Evolutionary conservation across 1,140 invertebrate species (phyloP).

Genomic region (Meloidogyne floridensis): DNA sequence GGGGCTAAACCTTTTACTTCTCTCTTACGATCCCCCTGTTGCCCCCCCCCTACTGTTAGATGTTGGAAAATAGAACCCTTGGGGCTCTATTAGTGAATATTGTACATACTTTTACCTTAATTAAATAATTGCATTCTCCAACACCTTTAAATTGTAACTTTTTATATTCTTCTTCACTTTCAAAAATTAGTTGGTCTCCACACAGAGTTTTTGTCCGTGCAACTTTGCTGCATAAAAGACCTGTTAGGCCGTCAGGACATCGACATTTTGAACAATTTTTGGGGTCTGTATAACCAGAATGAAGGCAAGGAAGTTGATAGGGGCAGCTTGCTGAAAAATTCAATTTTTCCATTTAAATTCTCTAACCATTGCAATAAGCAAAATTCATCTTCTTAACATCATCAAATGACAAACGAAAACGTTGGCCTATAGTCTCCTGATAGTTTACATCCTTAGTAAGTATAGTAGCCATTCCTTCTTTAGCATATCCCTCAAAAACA

Average conservation of each 20-base stretch:
- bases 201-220: slow-evolving; percentile 17
- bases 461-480: slow-evolving; percentile 11
- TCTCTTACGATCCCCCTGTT: too few species aligned
- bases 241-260: slow-evolving; percentile 40
- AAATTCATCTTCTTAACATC: slow-evolving; percentile 48
- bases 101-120: slow-evolving; percentile 19
- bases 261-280: slow-evolving; percentile 33
- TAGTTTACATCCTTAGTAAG: slow-evolving; percentile 35
- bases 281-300: slow-evolving; percentile 47
- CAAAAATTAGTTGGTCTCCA: slow-evolving; percentile 16
- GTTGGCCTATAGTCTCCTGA: slow-evolving; percentile 46
- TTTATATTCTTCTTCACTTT: slow-evolving; percentile 15
- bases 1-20: too few species aligned
- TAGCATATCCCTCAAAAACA: slow-evolving; percentile 23
- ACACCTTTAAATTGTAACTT: slow-evolving; percentile 16
- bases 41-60: too few species aligned
- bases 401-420: slow-evolving; percentile 40
- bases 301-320: slow-evolving; percentile 22
- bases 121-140: slow-evolving; percentile 29
- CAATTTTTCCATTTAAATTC: not conserved
- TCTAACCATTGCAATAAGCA: slow-evolving; percentile 36
- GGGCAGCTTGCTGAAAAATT: slow-evolving; percentile 30
- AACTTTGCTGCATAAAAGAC: slow-evolving; percentile 23
- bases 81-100: too few species aligned
- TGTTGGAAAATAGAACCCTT: too few species aligned